Base-by-base conservation (phyloP, 2,113 vertebrate genomes). In the Podarcis raffonei region DNA sequence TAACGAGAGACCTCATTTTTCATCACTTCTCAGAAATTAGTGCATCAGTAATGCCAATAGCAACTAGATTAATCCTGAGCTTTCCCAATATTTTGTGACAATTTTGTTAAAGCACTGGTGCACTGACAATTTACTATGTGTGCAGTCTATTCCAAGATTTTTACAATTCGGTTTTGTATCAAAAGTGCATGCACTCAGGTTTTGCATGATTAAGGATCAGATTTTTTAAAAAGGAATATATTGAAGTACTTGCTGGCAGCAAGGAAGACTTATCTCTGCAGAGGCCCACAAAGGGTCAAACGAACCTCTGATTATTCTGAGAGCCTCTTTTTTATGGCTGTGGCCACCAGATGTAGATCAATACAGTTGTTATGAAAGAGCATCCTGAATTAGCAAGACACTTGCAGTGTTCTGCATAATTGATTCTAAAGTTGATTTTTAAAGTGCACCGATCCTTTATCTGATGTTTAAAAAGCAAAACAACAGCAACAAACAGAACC, bases 401-500 rank as follows among this genome's bases (percentile, higher is more conserved):
- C 87, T 95, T 93, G 84, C 69, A 89, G 88, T 48, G 84, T 77
- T 89, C 81, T 95, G 65, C 48, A 84, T 94, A 95, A 96, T 91
- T 95, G 87, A 96, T 95, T 96, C 84, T 71, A 86, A 88, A 92
- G 80, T 80, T 94, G 86, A 94, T 95, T 83, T 53, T 93, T 96
- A 93, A 95, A 93, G 42, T n/a, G 78, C 5, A 59, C 83, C 71
- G 62, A 81, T 92, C 6, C 53, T 89, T 92, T 74, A 23, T 90
- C 93, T 57, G 87, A 39, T 75, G 80, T 89, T 92, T 93, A 25
- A 85, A 90, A n/a, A 13, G 1, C 66, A 48, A 78, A 78, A 76
- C 72, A 23, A 7, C 1, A 37, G 42, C 25, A 42, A 4, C 92
- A 86, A 25, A 82, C 30, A 91, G 77, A 90, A 57, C 2, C 48